These are phyloP conservation scores for Psilopsiagon aurifrons DNA, from an alignment of 2,113 vertebrate species.

Conservation along the genomic window DNA sequence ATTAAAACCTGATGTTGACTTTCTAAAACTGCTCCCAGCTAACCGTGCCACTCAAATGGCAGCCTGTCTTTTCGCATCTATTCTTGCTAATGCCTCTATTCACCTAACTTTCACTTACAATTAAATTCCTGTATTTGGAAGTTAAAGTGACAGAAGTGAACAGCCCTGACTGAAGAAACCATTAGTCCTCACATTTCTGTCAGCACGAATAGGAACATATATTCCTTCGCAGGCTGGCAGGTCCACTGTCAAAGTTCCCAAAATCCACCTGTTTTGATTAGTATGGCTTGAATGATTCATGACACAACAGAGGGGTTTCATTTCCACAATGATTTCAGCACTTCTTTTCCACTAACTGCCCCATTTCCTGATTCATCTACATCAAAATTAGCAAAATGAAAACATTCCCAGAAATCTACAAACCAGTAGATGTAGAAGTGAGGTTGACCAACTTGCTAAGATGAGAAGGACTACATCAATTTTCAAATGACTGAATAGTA, in stretches of 20 bases:
- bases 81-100: background rate
- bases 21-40: background rate
- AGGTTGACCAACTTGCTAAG: background rate
- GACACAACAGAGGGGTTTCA: background rate
- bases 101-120: background rate
- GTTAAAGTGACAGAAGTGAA: background rate
- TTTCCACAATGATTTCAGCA: background rate
- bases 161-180: background rate
- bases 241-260: background rate
- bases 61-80: background rate
- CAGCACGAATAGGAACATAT: background rate
- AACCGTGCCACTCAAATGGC: background rate
- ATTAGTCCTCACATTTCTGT: background rate
- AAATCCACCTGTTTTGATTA: background rate
- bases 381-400: background rate
- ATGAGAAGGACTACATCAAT: background rate
- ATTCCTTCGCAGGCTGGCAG: background rate
- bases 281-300: background rate
- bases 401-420: background rate
- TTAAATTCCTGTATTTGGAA: background rate
- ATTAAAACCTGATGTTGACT: background rate
- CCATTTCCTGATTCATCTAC: background rate
- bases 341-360: background rate
- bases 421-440: background rate
- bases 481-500: background rate